Evolutionary conservation across 2,888 invertebrate genomes (phyloP).

Genomic region (Aleiodes alternator): DNA sequence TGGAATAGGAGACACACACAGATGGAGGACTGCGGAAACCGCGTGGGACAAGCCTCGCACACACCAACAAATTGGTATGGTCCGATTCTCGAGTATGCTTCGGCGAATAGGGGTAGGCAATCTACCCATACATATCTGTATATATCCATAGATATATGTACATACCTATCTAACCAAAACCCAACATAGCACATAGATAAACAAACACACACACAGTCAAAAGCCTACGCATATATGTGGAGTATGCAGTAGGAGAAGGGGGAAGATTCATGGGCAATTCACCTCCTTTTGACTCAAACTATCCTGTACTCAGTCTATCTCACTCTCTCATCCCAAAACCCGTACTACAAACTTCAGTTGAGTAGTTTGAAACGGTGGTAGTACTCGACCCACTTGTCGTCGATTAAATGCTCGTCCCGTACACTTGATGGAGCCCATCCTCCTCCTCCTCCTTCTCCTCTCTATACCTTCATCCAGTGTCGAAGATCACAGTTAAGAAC

Average conservation of each 20-base stretch:
- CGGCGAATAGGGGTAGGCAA: constrained; percentile 15
- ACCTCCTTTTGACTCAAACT: constrained; percentile 9
- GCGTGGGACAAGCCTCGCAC: constrained; percentile 21
- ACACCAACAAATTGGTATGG: constrained; percentile 35
- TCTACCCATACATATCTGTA: constrained; percentile 4
- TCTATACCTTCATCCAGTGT: constrained; percentile 1
- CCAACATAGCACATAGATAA: constrained; percentile 18
- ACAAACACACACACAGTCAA: constrained; percentile 1
- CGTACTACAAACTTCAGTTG: constrained; percentile 20
- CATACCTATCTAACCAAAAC: not conserved
- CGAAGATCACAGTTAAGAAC: constrained; percentile 33
- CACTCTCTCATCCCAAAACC: constrained; percentile 40
- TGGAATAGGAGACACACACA: constrained; percentile 10
- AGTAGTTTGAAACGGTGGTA: constrained; percentile 26
- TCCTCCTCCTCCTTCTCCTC: not conserved
- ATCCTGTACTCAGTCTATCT: constrained; percentile 50
- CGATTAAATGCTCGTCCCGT: constrained; percentile 53
- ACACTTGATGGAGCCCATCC: constrained; percentile 32
- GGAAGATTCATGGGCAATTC: constrained; percentile 17
- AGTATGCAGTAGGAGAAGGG: constrained; percentile 10
- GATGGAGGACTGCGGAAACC: constrained; percentile 8
- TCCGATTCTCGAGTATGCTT: constrained; percentile 26
- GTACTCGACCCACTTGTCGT: constrained; percentile 53
- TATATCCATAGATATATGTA: not conserved
- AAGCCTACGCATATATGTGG: not conserved